A percentile compares a stretch with the other conserved stretches of the same genome.
Evolutionary conservation across 2,888 invertebrate species (phyloP).

Genomic region (Chaetogeoica ovagalla): DNA sequence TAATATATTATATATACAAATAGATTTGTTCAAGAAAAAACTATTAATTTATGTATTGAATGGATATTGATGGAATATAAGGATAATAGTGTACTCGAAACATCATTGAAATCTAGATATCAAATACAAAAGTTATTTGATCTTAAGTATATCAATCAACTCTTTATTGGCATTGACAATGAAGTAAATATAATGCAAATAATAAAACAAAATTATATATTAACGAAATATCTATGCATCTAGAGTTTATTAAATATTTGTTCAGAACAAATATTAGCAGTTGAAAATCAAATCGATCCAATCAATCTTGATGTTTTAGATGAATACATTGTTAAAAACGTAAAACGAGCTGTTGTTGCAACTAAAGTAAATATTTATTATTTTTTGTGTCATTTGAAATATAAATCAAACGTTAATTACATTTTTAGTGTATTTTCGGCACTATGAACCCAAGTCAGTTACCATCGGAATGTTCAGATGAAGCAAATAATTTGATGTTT

Average conservation of each 20-base stretch:
- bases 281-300: slow-evolving; percentile 46
- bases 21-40: slow-evolving; percentile 44
- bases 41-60: slow-evolving; percentile 25
- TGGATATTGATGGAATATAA: slow-evolving; percentile 41
- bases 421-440: slow-evolving; percentile 42
- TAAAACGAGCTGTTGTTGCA: slow-evolving; percentile 38
- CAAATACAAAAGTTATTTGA: slow-evolving; percentile 51
- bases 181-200: slow-evolving; percentile 16
- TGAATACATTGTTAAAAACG: slow-evolving; percentile 47
- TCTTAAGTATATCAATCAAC: slow-evolving; percentile 45
- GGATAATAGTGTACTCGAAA: slow-evolving; percentile 29
- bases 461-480: slow-evolving; percentile 39
- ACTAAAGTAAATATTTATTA: slow-evolving; percentile 34
- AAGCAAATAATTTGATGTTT: slow-evolving; percentile 49
- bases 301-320: slow-evolving; percentile 41
- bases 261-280: slow-evolving; percentile 21
- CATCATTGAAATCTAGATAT: slow-evolving; percentile 36
- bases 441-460: slow-evolving; percentile 36
- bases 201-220: background rate
- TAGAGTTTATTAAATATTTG: slow-evolving; percentile 25
- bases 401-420: background rate
- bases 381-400: background rate
- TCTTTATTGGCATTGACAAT: slow-evolving; percentile 35
- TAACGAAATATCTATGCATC: background rate
- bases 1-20: background rate